Conservation (phyloP, 2,888 invertebrate species). For the Podotricha telesiphe region DNA sequence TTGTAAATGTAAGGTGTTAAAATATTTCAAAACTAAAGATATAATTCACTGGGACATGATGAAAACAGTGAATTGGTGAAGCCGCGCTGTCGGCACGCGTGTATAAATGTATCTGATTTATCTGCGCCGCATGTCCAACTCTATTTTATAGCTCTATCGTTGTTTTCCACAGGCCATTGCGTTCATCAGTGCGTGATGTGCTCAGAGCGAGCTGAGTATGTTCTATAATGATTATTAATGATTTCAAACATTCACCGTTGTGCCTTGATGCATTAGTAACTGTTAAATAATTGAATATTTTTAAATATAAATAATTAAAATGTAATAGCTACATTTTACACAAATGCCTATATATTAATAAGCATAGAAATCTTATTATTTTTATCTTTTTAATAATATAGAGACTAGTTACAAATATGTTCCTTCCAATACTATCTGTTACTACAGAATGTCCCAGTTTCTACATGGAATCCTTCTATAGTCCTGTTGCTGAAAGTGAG, state of each 20-base stretch:
- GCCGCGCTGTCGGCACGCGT: conserved; percentile 43
- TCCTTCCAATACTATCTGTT: conserved; percentile 10
- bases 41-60: conserved; percentile 46
- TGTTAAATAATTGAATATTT: not conserved
- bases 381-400: conserved; percentile 15
- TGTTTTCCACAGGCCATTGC: conserved; percentile 40
- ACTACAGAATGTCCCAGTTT: conserved; percentile 13
- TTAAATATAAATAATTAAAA: too few species aligned
- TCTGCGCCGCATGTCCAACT: conserved; percentile 44
- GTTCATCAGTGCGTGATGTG: conserved; percentile 37
- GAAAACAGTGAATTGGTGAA: conserved; percentile 46
- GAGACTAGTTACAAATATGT: conserved; percentile 8
- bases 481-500: conserved; percentile 18
- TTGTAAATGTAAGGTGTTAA: conserved; percentile 21
- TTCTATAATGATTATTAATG: conserved; percentile 43
- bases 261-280: not conserved
- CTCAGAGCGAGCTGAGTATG: conserved; percentile 32
- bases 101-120: conserved; percentile 48
- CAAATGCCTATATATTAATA: too few species aligned
- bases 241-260: conserved; percentile 24
- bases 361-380: conserved; percentile 12
- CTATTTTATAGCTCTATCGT: conserved; percentile 45
- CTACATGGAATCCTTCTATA: conserved; percentile 15
- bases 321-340: too few species aligned
- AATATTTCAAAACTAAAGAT: conserved; percentile 34